Evolutionary conservation across 2,113 vertebrate genomes (phyloP).

Genomic region (Syngnathoides biaculeatus): DNA sequence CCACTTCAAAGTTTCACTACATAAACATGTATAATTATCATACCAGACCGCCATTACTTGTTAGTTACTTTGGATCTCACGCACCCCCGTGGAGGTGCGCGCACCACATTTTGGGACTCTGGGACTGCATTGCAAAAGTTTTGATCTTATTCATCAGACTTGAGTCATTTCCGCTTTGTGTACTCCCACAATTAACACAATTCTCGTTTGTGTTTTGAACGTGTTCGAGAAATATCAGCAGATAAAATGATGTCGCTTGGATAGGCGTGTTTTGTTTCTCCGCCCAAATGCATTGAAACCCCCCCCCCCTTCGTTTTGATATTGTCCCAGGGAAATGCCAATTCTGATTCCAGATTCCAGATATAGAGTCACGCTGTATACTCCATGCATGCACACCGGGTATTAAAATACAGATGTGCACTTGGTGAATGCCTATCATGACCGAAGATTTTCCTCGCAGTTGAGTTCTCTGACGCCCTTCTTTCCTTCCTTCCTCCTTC

Average conservation of each 20-base stretch:
- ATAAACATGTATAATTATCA: not conserved
- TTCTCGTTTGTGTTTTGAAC: too few species aligned
- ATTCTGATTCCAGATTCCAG: not conserved
- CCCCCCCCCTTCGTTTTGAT: too few species aligned
- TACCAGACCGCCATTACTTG: not conserved
- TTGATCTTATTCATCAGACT: not conserved
- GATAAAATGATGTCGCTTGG: too few species aligned
- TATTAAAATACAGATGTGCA: not conserved
- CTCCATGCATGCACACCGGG: not conserved
- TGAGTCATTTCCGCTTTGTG: not conserved
- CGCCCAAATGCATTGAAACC: too few species aligned
- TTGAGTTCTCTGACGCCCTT: slow-evolving; percentile 17
- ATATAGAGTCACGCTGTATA: not conserved
- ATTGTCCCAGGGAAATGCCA: too few species aligned
- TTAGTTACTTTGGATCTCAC: not conserved
- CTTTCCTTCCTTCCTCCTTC: slow-evolving; percentile 14
- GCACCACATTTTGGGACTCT: not conserved
- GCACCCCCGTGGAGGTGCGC: not conserved
- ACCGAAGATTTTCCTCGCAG: not conserved
- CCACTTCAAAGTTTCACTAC: not conserved
- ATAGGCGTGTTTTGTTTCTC: too few species aligned
- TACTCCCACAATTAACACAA: not conserved
- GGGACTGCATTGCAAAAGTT: not conserved
- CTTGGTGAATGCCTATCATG: not conserved
- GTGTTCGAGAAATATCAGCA: too few species aligned